These are phyloP conservation scores for Leuciscus idus DNA, from an alignment of 2,113 vertebrate genomes.

Conservation along the genomic window DNA sequence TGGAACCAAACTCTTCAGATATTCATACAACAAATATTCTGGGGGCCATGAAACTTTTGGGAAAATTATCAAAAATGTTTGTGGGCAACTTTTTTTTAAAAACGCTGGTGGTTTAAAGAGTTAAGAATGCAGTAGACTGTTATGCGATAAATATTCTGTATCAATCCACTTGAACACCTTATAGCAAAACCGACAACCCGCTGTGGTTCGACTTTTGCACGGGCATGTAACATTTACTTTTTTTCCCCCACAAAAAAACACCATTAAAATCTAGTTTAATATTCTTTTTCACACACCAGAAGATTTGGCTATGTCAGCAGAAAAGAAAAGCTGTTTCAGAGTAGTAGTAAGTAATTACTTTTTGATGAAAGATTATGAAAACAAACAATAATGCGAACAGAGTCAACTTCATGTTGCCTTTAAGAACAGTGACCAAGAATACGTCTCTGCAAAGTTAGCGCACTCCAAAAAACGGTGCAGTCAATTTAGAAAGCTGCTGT, in stretches of 20 bases:
- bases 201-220: neutral
- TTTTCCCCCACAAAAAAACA: neutral
- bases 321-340: neutral
- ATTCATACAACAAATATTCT: no score
- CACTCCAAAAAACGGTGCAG: conserved; percentile 13
- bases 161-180: neutral
- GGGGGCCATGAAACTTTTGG: no score
- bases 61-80: no score
- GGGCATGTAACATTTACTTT: neutral
- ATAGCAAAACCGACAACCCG: neutral
- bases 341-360: neutral
- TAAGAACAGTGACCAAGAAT: conserved; percentile 21
- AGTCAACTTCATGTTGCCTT: neutral
- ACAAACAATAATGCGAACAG: neutral
- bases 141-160: no score
- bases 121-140: no score
- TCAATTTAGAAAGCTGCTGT: neutral
- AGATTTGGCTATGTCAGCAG: neutral
- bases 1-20: no score
- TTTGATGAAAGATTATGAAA: conserved; percentile 14
- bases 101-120: no score
- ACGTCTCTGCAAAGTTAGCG: neutral
- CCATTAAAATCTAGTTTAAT: neutral
- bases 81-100: no score
- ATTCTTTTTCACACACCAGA: neutral